phyloP scores from a whole-genome alignment of 2,797 vertebrate species.

The Rachycentron canadum region DNA sequence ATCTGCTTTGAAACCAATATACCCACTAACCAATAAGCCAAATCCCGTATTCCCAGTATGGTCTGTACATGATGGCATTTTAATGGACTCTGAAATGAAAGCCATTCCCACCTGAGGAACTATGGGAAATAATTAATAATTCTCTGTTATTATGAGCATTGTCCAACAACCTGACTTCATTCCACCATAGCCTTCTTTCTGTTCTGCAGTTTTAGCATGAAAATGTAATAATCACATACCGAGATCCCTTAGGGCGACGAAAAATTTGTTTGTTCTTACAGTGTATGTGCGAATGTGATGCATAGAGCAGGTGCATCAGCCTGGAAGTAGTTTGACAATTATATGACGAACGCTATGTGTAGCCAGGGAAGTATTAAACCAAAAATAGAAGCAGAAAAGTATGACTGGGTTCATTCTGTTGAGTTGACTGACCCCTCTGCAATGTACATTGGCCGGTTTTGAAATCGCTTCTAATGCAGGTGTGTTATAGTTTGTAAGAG shows the following conservation, averaged over 20 bases:
- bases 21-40: slow-evolving; percentile 50
- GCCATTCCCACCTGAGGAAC: slow-evolving; percentile 58
- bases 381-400: background rate
- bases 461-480: background rate
- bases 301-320: slow-evolving; percentile 17
- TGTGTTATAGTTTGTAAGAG: background rate
- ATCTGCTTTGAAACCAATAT: slow-evolving; percentile 38
- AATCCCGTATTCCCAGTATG: slow-evolving; percentile 46
- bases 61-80: slow-evolving; percentile 56
- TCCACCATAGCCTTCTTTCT: slow-evolving; percentile 11
- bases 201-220: slow-evolving; percentile 17
- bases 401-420: background rate
- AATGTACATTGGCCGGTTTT: background rate
- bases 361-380: background rate
- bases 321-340: slow-evolving; percentile 17
- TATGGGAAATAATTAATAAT: slow-evolving; percentile 52
- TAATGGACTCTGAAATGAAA: slow-evolving; percentile 69
- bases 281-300: slow-evolving; percentile 4
- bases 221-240: slow-evolving; percentile 29
- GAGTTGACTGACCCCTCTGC: background rate
- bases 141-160: slow-evolving; percentile 43
- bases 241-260: slow-evolving; percentile 14
- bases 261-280: slow-evolving; percentile 14
- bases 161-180: slow-evolving; percentile 22
- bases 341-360: background rate